Conservation (phyloP, 1,140 invertebrate genomes). For the Drosophila littoralis region DNA sequence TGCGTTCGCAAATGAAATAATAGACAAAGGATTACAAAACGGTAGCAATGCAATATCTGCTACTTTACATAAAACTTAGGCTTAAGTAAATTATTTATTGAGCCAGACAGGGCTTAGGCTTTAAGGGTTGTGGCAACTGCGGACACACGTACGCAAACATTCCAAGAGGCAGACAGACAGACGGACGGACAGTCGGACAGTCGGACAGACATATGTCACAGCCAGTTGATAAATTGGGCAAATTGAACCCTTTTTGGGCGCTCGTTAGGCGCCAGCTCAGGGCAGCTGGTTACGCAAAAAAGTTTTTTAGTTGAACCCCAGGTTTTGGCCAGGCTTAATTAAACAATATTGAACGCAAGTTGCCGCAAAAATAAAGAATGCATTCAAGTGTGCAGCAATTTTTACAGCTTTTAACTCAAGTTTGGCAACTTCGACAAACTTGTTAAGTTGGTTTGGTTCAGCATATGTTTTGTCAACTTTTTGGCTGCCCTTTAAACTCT, state of each 20-base stretch:
- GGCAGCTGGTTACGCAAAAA: slow-evolving; percentile 24
- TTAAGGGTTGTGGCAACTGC: slow-evolving; percentile 4
- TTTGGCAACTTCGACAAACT: slow-evolving; percentile 5
- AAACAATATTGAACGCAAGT: slow-evolving; percentile 65
- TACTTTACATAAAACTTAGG: slow-evolving; percentile 76
- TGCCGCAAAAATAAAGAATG: slow-evolving; percentile 31
- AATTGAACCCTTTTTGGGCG: slow-evolving; percentile 16
- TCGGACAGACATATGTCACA: slow-evolving; percentile 11
- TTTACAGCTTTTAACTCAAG: slow-evolving; percentile 7
- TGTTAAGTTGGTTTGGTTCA: not conserved
- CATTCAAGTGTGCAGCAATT: slow-evolving; percentile 57
- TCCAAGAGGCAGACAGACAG: not conserved
- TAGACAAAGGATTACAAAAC: slow-evolving; percentile 75
- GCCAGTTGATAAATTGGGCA: slow-evolving; percentile 61
- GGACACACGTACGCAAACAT: not conserved
- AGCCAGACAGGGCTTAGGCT: slow-evolving; percentile 33
- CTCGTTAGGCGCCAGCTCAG: not conserved
- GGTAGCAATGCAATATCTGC: slow-evolving; percentile 50
- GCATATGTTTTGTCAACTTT: no score
- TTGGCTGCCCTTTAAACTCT: no score
- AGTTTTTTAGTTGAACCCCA: slow-evolving; percentile 16
- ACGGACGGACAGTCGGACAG: slow-evolving; percentile 7
- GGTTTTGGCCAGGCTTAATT: slow-evolving; percentile 58
- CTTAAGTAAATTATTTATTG: slow-evolving; percentile 82
- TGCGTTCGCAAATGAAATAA: slow-evolving; percentile 66